Evolutionary conservation across 2,113 vertebrate species (phyloP).

Genomic region (Pseudois nayaur): DNA sequence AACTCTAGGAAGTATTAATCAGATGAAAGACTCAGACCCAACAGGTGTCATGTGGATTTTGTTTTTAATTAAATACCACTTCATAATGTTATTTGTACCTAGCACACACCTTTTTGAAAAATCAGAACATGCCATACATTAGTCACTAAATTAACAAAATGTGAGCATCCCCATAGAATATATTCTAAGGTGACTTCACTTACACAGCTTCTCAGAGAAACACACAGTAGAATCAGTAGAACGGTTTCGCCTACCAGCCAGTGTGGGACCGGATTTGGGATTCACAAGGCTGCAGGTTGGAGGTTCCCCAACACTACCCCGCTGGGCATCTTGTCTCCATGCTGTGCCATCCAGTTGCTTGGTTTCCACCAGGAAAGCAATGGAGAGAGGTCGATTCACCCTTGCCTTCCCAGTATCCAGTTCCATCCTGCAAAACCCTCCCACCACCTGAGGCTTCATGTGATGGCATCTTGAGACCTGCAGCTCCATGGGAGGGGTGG

Average conservation of each 20-base stretch:
- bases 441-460: not conserved
- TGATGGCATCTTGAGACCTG: not conserved
- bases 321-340: not conserved
- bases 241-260: not conserved
- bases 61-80: slow-evolving; percentile 65
- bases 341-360: not conserved
- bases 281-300: not conserved
- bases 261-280: not conserved
- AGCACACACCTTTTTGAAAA: slow-evolving; percentile 36
- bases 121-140: slow-evolving; percentile 59
- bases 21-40: not conserved
- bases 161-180: slow-evolving; percentile 46
- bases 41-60: not conserved
- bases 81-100: slow-evolving; percentile 51
- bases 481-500: not conserved
- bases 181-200: slow-evolving; percentile 36
- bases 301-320: not conserved
- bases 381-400: not conserved
- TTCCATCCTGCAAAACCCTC: not conserved
- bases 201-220: slow-evolving; percentile 27
- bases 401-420: not conserved
- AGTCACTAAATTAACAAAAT: slow-evolving; percentile 55
- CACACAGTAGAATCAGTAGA: not conserved
- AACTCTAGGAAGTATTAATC: not conserved
- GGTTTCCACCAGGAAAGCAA: not conserved